Base-by-base conservation (phyloP, 1,140 invertebrate species). In the Littorina saxatilis region DNA sequence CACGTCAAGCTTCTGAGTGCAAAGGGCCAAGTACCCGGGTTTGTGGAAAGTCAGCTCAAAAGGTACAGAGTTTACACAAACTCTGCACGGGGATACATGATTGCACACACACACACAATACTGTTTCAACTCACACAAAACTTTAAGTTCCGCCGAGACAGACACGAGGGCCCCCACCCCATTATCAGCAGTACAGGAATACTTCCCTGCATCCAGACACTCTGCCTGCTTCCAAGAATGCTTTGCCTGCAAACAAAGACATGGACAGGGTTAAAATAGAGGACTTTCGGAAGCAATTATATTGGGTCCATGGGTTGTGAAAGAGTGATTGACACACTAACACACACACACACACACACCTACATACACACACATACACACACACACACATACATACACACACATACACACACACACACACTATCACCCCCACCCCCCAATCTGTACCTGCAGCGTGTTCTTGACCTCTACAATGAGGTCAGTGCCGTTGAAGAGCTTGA, bases 401-500 rank as follows among this genome's bases (percentile, higher is more conserved):
- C 55, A 58, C 7, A 58, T 11, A 58, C 55, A 58, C 20, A n/a
- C 27, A n/a, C 55, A 58, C 23, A 58, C 55, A 58, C 55, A 58
- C 23, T 11, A 5, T 23, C 27, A 23, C 20, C 20, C 4, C 43
- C 43, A 7, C 50, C n/a, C 32, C 5, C 20, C 73, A 74, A 32
- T 17, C n/a, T 32, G 61, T 68, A 80, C 78, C 78, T 80, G 40
- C 27, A 50, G 27, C 1, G 40, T 70, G 32, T 50, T 29, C n/a
- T 27, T 27, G 20, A n/a, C 20, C 29, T 50, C 63, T 0, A 20
- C 40, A 23, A 82, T 39, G 1, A 76, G 73, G 2, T 37, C 29
- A n/a, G 80, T 40, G 11, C 80, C 80, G 61, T 82, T 82, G 80
- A 43, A 77, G 47, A 82, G 20, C 52, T 32, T 37, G 52, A 82